Base-by-base conservation (phyloP, 2,888 invertebrate genomes). In the Morpho achilles region DNA sequence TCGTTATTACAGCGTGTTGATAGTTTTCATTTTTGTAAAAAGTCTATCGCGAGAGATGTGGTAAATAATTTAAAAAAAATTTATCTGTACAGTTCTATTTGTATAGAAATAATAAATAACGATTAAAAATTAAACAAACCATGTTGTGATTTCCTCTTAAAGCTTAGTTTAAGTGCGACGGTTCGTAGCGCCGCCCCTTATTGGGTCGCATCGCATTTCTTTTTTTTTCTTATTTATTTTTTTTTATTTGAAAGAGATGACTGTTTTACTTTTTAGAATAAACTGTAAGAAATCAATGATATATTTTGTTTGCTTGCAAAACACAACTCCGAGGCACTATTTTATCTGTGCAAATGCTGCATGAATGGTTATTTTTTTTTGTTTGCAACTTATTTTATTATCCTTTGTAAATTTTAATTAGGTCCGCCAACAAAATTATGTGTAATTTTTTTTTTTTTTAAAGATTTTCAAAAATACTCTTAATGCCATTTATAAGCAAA, bases 1-100 rank as follows among this genome's bases (percentile, higher is more conserved):
- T 83, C 86, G 80, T 76, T 77, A 73, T 81, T 84, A 82, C 82
- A 84, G 86, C 83, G 87, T 85, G 88, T 87, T 87, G 87, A 85
- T 89, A 87, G 88, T 91, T 91, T 91, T 88, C 90, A 91, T 91
- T 91, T 91, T 91, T 91, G 91, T 91, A 91, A 91, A 91, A 91
- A 91, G 89, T 89, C 86, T 89, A 89, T 86, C 84, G 83, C 87
- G 86, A 82, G 81, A 76, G 81, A 87, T 84, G 84, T 84, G 84
- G 88, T 87, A 84, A 88, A 87, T 86, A 89, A 91, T 88, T 91
- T 88, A 91, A 91, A 81, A 84, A n/a, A 87, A 84, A 87, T 85
- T 80, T 87, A 89, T 90, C 90, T 91, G 91, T 91, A 91, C 91
- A 92, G 91, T 91, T 88, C 88, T 91, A 91, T 91, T 91, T 91